Percentiles rank a stretch among this genome's conserved stretches.
Evolutionary conservation across 2,797 vertebrate species (phyloP).

Genomic region (Sylvia borin): DNA sequence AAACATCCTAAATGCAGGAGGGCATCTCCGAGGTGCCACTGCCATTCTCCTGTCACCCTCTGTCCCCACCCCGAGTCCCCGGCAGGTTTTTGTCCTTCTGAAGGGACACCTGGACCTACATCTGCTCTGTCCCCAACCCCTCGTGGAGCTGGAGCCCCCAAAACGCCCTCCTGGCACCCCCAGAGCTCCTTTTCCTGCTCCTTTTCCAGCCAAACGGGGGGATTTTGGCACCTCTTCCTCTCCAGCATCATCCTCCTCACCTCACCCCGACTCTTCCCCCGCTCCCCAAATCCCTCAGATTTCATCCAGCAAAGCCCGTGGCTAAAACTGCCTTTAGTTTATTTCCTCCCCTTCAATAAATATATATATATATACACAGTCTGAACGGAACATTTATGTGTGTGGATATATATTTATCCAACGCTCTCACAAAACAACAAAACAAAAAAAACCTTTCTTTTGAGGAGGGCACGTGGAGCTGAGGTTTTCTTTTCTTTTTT

Average conservation of each 20-base stretch:
- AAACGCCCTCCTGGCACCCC: neutral
- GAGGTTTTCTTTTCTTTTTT: slow-evolving; percentile 20
- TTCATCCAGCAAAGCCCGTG: slow-evolving; percentile 36
- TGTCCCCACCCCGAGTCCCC: neutral
- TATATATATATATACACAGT: slow-evolving; percentile 74
- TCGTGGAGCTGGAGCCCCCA: rapidly evolving
- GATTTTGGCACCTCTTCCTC: neutral
- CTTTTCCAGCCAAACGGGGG: neutral
- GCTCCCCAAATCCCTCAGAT: neutral
- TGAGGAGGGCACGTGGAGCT: slow-evolving; percentile 64
- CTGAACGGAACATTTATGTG: slow-evolving; percentile 33
- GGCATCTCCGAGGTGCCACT: neutral
- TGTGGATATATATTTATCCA: slow-evolving; percentile 70
- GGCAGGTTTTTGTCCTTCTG: neutral
- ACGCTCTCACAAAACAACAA: neutral
- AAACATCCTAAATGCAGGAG: neutral
- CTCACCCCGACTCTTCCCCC: neutral
- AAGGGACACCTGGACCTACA: neutral
- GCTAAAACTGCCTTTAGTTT: slow-evolving; percentile 61
- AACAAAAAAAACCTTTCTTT: slow-evolving; percentile 40
- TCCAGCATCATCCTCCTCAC: neutral
- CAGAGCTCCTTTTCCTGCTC: neutral
- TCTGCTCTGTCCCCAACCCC: neutral
- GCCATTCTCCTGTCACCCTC: neutral
- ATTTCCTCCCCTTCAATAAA: slow-evolving; percentile 57